These are phyloP conservation scores for Plebejus melissa DNA, from an alignment of 2,888 invertebrate genomes.

Conservation along the genomic window DNA sequence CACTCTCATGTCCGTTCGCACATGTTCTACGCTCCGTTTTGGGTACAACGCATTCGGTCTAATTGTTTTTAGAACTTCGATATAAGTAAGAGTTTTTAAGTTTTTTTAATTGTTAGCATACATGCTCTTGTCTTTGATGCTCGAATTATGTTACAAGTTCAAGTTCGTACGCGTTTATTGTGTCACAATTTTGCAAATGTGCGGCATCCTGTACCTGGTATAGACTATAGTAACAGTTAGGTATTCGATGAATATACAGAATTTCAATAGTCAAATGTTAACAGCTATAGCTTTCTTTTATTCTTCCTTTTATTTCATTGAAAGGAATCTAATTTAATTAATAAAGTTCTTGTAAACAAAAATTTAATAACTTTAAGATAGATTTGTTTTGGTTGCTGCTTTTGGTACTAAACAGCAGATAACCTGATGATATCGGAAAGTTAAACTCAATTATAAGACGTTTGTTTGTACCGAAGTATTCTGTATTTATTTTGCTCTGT, in stretches of 20 bases:
- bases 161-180: not conserved
- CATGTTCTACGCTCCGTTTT: slow-evolving; percentile 38
- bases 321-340: not conserved
- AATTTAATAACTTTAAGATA: not conserved
- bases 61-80: not conserved
- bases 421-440: not conserved
- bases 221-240: too few relatives aligned
- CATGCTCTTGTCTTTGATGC: too few relatives aligned
- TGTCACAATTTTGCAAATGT: not conserved
- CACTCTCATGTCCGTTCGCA: slow-evolving; percentile 60
- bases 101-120: too few relatives aligned
- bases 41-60: not conserved
- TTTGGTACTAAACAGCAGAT: not conserved
- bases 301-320: too few relatives aligned
- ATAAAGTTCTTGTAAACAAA: not conserved
- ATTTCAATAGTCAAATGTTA: too few relatives aligned
- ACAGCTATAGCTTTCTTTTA: too few relatives aligned
- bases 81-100: too few relatives aligned
- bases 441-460: slow-evolving; percentile 15
- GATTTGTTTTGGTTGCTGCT: not conserved
- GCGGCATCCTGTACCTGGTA: too few relatives aligned
- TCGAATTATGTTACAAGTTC: slow-evolving; percentile 3
- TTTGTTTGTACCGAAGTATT: slow-evolving; percentile 3
- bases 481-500: slow-evolving; percentile 16
- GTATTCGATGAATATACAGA: too few relatives aligned